Percentiles rank a stretch among this genome's conserved stretches.
Evolutionary conservation across 2,797 vertebrate genomes (phyloP).

Genomic region (Bovichtus variegatus): DNA sequence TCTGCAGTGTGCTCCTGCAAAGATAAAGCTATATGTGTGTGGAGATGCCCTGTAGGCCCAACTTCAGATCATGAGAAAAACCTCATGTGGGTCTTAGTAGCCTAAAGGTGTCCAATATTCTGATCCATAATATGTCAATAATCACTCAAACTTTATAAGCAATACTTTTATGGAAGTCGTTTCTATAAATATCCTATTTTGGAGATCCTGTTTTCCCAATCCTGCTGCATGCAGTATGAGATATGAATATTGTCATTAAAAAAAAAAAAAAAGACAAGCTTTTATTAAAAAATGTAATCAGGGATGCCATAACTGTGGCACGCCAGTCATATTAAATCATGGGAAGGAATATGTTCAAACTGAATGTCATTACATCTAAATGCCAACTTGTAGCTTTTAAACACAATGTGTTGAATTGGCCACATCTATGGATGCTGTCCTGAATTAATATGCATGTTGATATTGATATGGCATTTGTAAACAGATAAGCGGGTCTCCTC

Average conservation of each 20-base stretch:
- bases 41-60: constrained; percentile 23
- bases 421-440: neutral
- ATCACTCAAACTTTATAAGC: neutral
- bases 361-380: neutral
- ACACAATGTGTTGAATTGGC: neutral
- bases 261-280: neutral
- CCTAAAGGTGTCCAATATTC: neutral
- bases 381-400: constrained; percentile 6
- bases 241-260: neutral
- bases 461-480: constrained; percentile 69
- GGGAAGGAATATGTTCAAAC: constrained; percentile 6
- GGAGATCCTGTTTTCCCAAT: neutral
- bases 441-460: constrained; percentile 57
- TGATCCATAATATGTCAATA: neutral
- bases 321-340: constrained; percentile 1
- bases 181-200: neutral
- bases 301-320: neutral
- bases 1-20: constrained; percentile 14
- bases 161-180: neutral
- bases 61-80: constrained; percentile 15
- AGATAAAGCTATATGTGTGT: neutral
- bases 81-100: neutral
- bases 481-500: constrained; percentile 65
- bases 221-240: neutral
- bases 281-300: neutral